phyloP scores from a whole-genome alignment of 2,888 invertebrate genomes.

The Agelastica alni region DNA sequence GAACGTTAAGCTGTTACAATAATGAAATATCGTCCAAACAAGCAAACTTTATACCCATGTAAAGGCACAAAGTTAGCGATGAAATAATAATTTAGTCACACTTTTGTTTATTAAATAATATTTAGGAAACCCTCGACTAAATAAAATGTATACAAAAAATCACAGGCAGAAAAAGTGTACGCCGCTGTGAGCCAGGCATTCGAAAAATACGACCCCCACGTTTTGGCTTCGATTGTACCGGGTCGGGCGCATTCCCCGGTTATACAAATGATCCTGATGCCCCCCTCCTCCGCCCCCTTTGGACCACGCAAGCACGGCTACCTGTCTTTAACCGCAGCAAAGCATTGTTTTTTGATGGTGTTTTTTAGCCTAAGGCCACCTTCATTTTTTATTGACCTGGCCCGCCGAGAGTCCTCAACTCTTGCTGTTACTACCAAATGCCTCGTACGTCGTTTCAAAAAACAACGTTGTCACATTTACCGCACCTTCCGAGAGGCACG shows the following conservation, averaged over 20 bases:
- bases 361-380: slow-evolving; percentile 50
- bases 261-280: slow-evolving; percentile 59
- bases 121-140: no score
- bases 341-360: slow-evolving; percentile 54
- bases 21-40: no score
- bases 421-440: slow-evolving; percentile 43
- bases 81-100: no score
- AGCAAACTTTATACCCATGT: no score
- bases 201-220: slow-evolving; percentile 45
- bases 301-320: slow-evolving; percentile 51
- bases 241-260: slow-evolving; percentile 58
- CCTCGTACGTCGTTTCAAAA: slow-evolving; percentile 23
- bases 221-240: slow-evolving; percentile 54
- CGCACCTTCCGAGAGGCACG: background rate
- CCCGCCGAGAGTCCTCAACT: slow-evolving; percentile 35
- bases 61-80: no score
- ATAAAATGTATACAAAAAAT: no score
- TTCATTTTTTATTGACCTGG: slow-evolving; percentile 52
- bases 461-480: slow-evolving; percentile 22
- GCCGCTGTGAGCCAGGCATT: slow-evolving; percentile 36
- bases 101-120: no score
- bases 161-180: no score
- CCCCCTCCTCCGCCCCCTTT: slow-evolving; percentile 50
- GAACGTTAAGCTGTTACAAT: no score
- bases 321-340: slow-evolving; percentile 55